These are phyloP conservation scores for Zootermopsis nevadensis DNA, from an alignment of 2,888 invertebrate genomes.

Conservation along the genomic window DNA sequence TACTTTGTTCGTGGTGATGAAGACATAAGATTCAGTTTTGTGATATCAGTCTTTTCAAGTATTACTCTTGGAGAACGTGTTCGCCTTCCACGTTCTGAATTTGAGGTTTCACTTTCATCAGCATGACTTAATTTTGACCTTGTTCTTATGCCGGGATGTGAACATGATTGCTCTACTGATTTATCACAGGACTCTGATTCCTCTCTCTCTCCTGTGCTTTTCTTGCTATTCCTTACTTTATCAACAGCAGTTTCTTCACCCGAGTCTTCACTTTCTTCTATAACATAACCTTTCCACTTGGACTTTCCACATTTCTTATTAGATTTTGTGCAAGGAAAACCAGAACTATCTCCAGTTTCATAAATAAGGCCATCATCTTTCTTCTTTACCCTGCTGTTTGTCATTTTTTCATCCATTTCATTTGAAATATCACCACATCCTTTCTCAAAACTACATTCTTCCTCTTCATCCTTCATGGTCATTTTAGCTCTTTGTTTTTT, in stretches of 20 bases:
- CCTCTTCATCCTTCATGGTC: slow-evolving; percentile 16
- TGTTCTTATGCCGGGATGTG: neutral
- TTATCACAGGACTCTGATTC: neutral
- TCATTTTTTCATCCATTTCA: slow-evolving; percentile 23
- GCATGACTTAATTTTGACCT: neutral
- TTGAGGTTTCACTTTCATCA: neutral
- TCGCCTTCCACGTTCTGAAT: slow-evolving; percentile 29
- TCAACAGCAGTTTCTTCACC: neutral
- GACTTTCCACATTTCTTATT: slow-evolving; percentile 8
- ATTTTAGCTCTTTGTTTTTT: slow-evolving; percentile 51
- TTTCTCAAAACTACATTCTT: neutral
- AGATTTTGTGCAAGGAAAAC: neutral
- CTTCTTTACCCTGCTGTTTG: slow-evolving; percentile 5
- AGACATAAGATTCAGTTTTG: neutral
- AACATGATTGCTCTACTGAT: neutral
- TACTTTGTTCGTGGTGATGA: neutral
- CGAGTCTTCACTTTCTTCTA: slow-evolving; percentile 31
- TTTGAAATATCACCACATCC: slow-evolving; percentile 12
- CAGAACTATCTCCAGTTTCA: slow-evolving; percentile 11
- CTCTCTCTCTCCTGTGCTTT: neutral
- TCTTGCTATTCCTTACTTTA: neutral
- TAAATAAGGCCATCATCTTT: neutral
- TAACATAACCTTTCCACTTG: slow-evolving; percentile 28
- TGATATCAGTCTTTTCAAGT: slow-evolving; percentile 46
- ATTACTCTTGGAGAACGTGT: slow-evolving; percentile 39